Percentiles rank a stretch among this genome's conserved stretches.
These are phyloP conservation scores for Callimorpha dominula DNA, from an alignment of 2,888 invertebrate species.

Conservation along the genomic window DNA sequence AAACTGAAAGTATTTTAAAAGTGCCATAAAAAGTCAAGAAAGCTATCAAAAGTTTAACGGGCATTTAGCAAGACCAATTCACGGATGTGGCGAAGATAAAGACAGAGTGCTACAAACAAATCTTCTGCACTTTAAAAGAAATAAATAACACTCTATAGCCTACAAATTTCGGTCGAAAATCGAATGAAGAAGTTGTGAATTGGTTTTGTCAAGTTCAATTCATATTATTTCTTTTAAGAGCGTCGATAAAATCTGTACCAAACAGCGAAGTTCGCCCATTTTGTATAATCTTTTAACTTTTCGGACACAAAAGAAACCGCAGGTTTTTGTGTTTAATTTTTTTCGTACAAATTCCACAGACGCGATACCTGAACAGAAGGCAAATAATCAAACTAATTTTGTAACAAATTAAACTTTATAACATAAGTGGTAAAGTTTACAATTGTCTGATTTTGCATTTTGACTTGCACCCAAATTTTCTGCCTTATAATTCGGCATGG, in stretches of 20 bases:
- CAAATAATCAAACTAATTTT: slow-evolving; percentile 44
- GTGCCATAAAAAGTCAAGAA: slow-evolving; percentile 63
- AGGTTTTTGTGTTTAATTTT: slow-evolving; percentile 65
- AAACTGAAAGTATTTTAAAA: slow-evolving; percentile 34
- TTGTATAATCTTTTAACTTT: slow-evolving; percentile 75
- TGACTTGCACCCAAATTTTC: slow-evolving; percentile 49
- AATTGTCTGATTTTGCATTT: slow-evolving; percentile 50
- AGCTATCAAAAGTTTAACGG: slow-evolving; percentile 71
- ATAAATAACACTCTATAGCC: slow-evolving; percentile 21
- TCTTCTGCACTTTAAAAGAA: slow-evolving; percentile 3
- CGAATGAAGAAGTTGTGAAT: not conserved
- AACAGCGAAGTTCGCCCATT: slow-evolving; percentile 76
- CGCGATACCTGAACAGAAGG: slow-evolving; percentile 73
- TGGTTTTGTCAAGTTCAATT: slow-evolving; percentile 35
- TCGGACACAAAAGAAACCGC: slow-evolving; percentile 78
- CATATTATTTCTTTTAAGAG: slow-evolving; percentile 62
- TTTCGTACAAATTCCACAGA: slow-evolving; percentile 69
- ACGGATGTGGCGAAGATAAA: slow-evolving; percentile 64
- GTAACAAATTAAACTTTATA: slow-evolving; percentile 24
- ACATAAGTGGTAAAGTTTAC: slow-evolving; percentile 54
- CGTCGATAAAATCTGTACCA: slow-evolving; percentile 75
- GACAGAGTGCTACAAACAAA: slow-evolving; percentile 35
- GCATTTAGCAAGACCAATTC: slow-evolving; percentile 71
- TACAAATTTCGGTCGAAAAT: slow-evolving; percentile 27
- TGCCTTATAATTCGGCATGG: slow-evolving; percentile 51